Conservation (phyloP, 2,888 invertebrate species). For the Agelastica alni region DNA sequence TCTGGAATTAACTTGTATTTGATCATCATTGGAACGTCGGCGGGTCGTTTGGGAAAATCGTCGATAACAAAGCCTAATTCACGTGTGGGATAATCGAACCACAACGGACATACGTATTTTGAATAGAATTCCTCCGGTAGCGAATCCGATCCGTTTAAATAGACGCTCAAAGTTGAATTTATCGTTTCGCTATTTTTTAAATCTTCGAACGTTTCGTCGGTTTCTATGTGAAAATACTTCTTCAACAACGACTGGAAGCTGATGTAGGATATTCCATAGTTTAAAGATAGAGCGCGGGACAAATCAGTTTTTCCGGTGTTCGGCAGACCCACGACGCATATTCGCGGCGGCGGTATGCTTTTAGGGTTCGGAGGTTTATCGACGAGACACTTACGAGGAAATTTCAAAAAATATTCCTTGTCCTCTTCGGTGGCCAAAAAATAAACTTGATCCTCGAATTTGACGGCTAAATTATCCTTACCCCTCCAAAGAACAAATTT, state of each 20-base stretch:
- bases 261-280: slow-evolving; percentile 62
- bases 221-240: slow-evolving; percentile 21
- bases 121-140: slow-evolving; percentile 57
- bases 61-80: slow-evolving; percentile 63
- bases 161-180: slow-evolving; percentile 49
- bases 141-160: slow-evolving; percentile 59
- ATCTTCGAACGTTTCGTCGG: slow-evolving; percentile 29
- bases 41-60: slow-evolving; percentile 64
- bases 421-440: slow-evolving; percentile 60
- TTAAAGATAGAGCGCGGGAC: slow-evolving; percentile 59
- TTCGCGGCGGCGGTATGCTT: slow-evolving; percentile 58
- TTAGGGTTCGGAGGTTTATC: slow-evolving; percentile 13
- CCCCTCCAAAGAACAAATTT: slow-evolving; percentile 65
- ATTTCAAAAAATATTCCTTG: slow-evolving; percentile 58
- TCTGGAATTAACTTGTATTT: slow-evolving; percentile 61
- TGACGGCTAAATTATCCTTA: slow-evolving; percentile 60
- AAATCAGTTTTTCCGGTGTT: slow-evolving; percentile 63
- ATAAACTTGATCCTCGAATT: slow-evolving; percentile 62
- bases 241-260: slow-evolving; percentile 55
- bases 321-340: slow-evolving; percentile 63
- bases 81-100: slow-evolving; percentile 61
- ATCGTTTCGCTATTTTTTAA: slow-evolving; percentile 21
- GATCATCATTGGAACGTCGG: slow-evolving; percentile 62
- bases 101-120: slow-evolving; percentile 58
- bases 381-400: slow-evolving; percentile 59